Conservation (phyloP, 2,797 vertebrate species). For the Syngnathus acus region DNA sequence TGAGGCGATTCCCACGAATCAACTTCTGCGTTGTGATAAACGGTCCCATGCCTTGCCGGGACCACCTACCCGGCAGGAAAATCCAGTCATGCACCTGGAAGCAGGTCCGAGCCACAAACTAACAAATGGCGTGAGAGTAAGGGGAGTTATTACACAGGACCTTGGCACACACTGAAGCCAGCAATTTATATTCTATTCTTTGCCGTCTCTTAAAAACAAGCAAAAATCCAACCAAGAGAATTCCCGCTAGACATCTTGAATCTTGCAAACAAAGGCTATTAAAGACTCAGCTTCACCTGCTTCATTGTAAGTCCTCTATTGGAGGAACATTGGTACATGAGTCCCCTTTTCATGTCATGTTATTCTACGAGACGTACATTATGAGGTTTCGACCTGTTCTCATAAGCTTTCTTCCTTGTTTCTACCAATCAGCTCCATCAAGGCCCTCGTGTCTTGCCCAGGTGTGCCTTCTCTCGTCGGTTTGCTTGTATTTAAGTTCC, state of each 20-base stretch:
- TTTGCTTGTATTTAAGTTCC: no score
- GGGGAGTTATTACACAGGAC: slow-evolving; percentile 51
- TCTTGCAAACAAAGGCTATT: slow-evolving; percentile 2
- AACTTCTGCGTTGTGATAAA: slow-evolving; percentile 76
- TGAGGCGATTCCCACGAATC: slow-evolving; percentile 65
- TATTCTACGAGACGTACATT: no score
- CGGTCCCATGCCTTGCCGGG: slow-evolving; percentile 62
- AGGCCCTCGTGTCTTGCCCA: no score
- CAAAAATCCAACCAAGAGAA: neutral
- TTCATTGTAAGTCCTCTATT: neutral
- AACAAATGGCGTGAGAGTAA: slow-evolving; percentile 62
- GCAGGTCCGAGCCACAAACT: slow-evolving; percentile 59
- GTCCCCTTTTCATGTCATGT: no score
- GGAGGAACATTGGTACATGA: neutral
- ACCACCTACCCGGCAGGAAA: slow-evolving; percentile 68
- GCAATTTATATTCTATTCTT: neutral
- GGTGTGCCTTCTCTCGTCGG: no score
- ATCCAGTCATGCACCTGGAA: slow-evolving; percentile 65
- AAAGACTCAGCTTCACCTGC: slow-evolving; percentile 11
- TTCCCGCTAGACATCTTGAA: slow-evolving; percentile 1
- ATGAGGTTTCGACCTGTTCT: no score
- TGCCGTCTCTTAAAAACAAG: slow-evolving; percentile 6
- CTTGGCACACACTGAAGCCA: slow-evolving; percentile 29
- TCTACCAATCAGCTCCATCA: no score
- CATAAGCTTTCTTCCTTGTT: no score